These are phyloP conservation scores for Metacarcinus magister DNA, from an alignment of 2,888 invertebrate species.

Conservation along the genomic window DNA sequence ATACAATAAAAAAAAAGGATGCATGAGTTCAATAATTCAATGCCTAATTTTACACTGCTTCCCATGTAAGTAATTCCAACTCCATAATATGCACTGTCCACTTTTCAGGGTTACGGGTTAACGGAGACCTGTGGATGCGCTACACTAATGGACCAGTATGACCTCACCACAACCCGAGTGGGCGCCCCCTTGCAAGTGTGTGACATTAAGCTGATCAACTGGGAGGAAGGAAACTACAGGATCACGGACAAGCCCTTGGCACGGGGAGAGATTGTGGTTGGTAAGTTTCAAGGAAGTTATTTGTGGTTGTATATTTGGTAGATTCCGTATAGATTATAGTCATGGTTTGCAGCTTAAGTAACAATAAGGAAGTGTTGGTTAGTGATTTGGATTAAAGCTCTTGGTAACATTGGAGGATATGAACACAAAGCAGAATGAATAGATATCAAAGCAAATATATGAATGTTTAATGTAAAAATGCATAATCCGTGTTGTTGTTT, in stretches of 20 bases:
- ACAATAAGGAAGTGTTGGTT: too few relatives aligned
- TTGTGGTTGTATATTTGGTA: neutral
- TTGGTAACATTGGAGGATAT: too few relatives aligned
- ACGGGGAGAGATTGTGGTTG: constrained; percentile 92
- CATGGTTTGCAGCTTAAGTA: too few relatives aligned
- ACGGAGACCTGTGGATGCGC: constrained; percentile 99
- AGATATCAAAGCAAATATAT: neutral
- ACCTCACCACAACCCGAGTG: constrained; percentile 92
- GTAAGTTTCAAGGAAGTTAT: constrained; percentile 83
- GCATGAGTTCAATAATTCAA: too few relatives aligned
- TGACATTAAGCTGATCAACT: constrained; percentile 92
- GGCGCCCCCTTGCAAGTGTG: constrained; percentile 94
- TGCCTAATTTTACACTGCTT: too few relatives aligned
- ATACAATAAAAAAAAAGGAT: too few relatives aligned
- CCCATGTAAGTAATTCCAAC: neutral
- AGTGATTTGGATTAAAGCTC: too few relatives aligned
- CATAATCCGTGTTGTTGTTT: too few relatives aligned
- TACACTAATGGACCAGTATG: constrained; percentile 85
- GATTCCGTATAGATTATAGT: neutral
- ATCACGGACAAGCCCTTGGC: constrained; percentile 94
- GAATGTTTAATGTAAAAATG: neutral
- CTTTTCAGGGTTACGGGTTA: constrained; percentile 92
- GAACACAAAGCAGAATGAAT: neutral
- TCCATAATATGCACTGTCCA: neutral
- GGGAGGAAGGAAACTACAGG: constrained; percentile 97